Evolutionary conservation across 1,140 invertebrate genomes (phyloP).

Genomic region (Hypsibius dujardini): DNA sequence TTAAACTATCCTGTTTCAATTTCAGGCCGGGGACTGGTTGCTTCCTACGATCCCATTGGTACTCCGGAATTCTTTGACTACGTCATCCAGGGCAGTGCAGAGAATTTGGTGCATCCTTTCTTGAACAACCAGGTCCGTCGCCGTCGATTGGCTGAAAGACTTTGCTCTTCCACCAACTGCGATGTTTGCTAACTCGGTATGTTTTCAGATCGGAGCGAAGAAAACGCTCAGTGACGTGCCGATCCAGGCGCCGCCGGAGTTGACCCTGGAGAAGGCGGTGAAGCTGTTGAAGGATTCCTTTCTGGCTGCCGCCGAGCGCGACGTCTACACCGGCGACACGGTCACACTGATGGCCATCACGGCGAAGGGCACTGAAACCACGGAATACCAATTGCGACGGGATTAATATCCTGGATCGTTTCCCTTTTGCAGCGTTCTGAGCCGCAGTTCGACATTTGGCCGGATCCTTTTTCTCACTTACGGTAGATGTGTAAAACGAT

Average conservation of each 20-base stretch:
- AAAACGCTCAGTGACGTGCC: slow-evolving; percentile 53
- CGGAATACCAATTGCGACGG: slow-evolving; percentile 1
- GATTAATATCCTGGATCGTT: slow-evolving; percentile 7
- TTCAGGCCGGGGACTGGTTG: slow-evolving; percentile 83
- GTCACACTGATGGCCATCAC: slow-evolving; percentile 1
- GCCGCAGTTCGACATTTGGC: too few relatives aligned
- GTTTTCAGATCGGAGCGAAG: slow-evolving; percentile 53
- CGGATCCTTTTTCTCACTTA: too few relatives aligned
- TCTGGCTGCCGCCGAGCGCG: slow-evolving; percentile 84
- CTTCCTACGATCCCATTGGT: slow-evolving; percentile 90
- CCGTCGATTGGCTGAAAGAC: too few relatives aligned
- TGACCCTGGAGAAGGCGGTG: slow-evolving; percentile 59
- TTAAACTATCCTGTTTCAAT: slow-evolving; percentile 41
- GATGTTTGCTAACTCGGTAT: not conserved
- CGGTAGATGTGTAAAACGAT: too few relatives aligned
- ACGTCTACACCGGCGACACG: slow-evolving; percentile 83
- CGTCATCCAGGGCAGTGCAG: slow-evolving; percentile 11
- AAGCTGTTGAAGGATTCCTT: slow-evolving; percentile 80
- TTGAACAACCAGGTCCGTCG: slow-evolving; percentile 57
- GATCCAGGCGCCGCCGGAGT: slow-evolving; percentile 30
- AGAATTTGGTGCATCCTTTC: slow-evolving; percentile 51
- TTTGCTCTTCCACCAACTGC: slow-evolving; percentile 2
- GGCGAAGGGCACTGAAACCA: not conserved
- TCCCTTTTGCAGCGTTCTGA: too few relatives aligned
- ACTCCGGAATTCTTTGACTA: slow-evolving; percentile 16